A percentile compares a stretch with the other conserved stretches of the same genome.
These are phyloP conservation scores for Euglossa dilemma DNA, from an alignment of 1,140 invertebrate species.

Conservation along the genomic window DNA sequence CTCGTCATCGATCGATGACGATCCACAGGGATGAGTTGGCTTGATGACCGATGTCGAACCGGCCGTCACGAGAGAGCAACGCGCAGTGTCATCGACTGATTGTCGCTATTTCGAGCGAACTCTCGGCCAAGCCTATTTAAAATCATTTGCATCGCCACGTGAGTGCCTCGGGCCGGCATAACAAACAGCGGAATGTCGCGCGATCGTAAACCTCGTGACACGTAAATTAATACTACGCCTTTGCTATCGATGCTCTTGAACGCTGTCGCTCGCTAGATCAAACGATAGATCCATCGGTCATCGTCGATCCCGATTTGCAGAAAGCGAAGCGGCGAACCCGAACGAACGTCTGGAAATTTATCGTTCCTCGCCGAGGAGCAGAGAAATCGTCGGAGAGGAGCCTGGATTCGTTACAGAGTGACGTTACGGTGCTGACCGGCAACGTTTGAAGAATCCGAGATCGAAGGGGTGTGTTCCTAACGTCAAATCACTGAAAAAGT, in stretches of 20 bases:
- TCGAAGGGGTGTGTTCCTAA: slow-evolving; percentile 34
- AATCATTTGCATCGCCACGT: slow-evolving; percentile 56
- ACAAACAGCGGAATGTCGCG: slow-evolving; percentile 42
- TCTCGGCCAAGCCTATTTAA: slow-evolving; percentile 54
- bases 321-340: background rate
- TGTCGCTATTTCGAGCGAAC: slow-evolving; percentile 62
- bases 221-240: slow-evolving; percentile 13
- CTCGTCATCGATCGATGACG: slow-evolving; percentile 50
- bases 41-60: slow-evolving; percentile 50
- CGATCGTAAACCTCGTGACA: slow-evolving; percentile 44
- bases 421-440: slow-evolving; percentile 23
- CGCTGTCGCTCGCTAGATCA: too few species aligned
- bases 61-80: slow-evolving; percentile 27
- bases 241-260: background rate
- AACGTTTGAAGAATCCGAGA: slow-evolving; percentile 42
- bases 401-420: slow-evolving; percentile 9
- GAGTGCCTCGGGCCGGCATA: slow-evolving; percentile 40
- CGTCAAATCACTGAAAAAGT: slow-evolving; percentile 45
- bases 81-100: slow-evolving; percentile 70
- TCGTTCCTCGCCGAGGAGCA: background rate
- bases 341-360: background rate
- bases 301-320: background rate
- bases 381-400: background rate
- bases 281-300: background rate
- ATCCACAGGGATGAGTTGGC: slow-evolving; percentile 26